phyloP scores from a whole-genome alignment of 2,888 invertebrate genomes.

The Chorisops tibialis region DNA sequence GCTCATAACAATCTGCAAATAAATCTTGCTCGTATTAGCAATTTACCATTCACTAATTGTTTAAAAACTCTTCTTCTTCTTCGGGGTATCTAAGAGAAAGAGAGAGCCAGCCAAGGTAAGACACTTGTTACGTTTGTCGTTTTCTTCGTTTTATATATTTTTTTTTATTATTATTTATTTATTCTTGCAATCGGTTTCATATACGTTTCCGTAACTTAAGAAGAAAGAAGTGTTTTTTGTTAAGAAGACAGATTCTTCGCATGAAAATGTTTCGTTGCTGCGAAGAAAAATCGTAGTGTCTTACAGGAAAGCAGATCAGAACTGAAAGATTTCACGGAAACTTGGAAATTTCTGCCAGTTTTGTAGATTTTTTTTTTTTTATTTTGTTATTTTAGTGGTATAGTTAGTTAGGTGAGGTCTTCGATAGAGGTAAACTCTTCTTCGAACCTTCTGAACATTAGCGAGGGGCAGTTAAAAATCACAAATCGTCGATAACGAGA shows the following conservation, averaged over 20 bases:
- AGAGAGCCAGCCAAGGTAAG: too few species aligned
- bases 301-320: not conserved
- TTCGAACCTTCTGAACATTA: conserved; percentile 22
- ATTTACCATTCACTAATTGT: conserved; percentile 28
- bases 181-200: not conserved
- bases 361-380: too few species aligned
- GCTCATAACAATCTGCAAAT: conserved; percentile 26
- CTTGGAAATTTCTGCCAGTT: not conserved
- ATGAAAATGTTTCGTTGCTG: not conserved
- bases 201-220: not conserved
- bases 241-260: not conserved
- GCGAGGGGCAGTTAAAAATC: conserved; percentile 31
- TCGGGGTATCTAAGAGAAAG: not conserved
- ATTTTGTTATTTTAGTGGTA: too few species aligned
- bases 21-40: conserved; percentile 21
- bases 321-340: not conserved
- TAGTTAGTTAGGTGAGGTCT: too few species aligned
- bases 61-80: conserved; percentile 4
- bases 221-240: not conserved
- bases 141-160: not conserved
- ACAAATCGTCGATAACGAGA: conserved; percentile 31
- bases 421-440: too few species aligned
- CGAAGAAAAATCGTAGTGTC: not conserved
- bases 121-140: not conserved
- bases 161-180: not conserved